A percentile compares a stretch with the other conserved stretches of the same genome.
phyloP scores from a whole-genome alignment of 2,888 invertebrate genomes.

The Pristionchus japonicus region DNA sequence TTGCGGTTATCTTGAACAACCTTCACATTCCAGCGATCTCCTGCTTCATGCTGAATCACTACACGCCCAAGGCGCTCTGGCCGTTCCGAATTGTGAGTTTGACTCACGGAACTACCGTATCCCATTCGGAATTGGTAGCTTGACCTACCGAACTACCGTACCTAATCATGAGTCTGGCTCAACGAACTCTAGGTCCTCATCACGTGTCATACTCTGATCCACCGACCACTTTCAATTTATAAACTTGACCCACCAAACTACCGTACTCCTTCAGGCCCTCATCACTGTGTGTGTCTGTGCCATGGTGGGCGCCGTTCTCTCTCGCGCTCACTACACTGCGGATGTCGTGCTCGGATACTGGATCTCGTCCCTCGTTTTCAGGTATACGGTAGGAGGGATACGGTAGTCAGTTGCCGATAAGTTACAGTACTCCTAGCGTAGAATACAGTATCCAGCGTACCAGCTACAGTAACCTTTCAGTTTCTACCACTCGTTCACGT shows the following conservation, averaged over 20 bases:
- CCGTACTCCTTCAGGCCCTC: not conserved
- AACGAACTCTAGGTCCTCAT: not conserved
- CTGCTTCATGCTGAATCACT: constrained; percentile 45
- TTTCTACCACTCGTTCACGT: constrained; percentile 46
- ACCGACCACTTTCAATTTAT: not conserved
- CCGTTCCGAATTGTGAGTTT: constrained; percentile 38
- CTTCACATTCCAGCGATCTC: constrained; percentile 16
- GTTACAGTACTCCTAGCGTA: too few species aligned
- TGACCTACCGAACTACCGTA: constrained; percentile 14
- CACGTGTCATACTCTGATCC: not conserved
- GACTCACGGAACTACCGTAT: not conserved
- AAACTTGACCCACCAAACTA: not conserved
- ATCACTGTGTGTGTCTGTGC: constrained; percentile 36
- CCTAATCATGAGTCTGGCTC: not conserved
- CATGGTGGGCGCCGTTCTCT: constrained; percentile 44
- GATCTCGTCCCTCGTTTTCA: constrained; percentile 37
- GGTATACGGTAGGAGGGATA: constrained; percentile 45
- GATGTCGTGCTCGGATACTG: constrained; percentile 46
- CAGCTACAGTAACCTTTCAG: constrained; percentile 13
- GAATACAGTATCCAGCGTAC: too few species aligned
- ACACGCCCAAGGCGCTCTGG: constrained; percentile 46
- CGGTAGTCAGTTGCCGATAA: not conserved
- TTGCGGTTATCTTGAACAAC: too few species aligned
- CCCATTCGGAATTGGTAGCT: not conserved
- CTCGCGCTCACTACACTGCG: constrained; percentile 43